phyloP scores from a whole-genome alignment of 2,113 vertebrate genomes.

The Menura novaehollandiae region DNA sequence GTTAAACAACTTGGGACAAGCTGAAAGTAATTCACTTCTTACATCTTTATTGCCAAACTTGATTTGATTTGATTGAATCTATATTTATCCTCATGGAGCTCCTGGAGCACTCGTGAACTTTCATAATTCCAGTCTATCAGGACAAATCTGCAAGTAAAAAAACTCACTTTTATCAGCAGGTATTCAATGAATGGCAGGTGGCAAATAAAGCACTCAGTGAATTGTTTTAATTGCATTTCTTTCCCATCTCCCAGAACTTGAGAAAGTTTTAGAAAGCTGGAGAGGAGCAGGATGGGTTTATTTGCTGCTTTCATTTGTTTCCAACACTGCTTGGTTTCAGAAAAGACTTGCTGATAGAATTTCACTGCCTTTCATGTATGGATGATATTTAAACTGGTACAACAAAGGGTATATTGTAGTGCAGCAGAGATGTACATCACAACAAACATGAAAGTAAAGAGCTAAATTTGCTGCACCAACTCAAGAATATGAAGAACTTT shows the following conservation, averaged over 20 bases:
- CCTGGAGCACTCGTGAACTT: conserved; percentile 62
- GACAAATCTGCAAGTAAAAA: conserved; percentile 78
- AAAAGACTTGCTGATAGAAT: background rate
- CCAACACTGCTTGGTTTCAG: background rate
- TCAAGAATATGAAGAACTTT: background rate
- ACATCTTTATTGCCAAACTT: conserved; percentile 62
- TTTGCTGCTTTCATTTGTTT: conserved; percentile 18
- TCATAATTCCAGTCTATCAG: conserved; percentile 72
- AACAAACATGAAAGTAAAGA: background rate
- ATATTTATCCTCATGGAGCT: conserved; percentile 71
- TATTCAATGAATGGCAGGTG: conserved; percentile 72
- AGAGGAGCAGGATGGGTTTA: background rate
- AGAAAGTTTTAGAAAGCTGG: conserved; percentile 52
- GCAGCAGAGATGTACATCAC: background rate
- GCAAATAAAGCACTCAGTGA: conserved; percentile 70
- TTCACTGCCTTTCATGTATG: background rate
- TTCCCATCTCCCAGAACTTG: conserved; percentile 38
- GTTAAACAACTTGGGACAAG: background rate
- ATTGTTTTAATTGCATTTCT: conserved; percentile 68
- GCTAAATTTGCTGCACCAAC: background rate
- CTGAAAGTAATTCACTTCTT: conserved; percentile 32
- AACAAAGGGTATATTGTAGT: background rate
- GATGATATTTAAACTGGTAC: background rate
- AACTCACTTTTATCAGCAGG: conserved; percentile 74
- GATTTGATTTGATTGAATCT: conserved; percentile 72